These are phyloP conservation scores for Noturus placidus DNA, from an alignment of 2,113 vertebrate genomes.

Conservation along the genomic window DNA sequence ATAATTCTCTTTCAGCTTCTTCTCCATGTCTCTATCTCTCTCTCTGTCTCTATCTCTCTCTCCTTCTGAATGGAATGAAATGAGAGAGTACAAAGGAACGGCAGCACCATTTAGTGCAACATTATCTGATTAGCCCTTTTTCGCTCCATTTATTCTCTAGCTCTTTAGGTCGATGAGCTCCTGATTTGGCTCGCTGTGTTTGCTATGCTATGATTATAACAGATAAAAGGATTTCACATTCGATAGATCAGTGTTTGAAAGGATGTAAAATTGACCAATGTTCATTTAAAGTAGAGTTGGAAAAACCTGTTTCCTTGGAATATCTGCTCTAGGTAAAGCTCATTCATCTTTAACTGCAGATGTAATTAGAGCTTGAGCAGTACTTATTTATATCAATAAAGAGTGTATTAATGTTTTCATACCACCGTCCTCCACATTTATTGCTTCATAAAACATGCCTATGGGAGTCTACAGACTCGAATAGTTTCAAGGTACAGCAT, in stretches of 20 bases:
- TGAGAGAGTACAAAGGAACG: conserved; percentile 4
- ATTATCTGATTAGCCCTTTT: conserved; percentile 59
- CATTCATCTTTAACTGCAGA: conserved; percentile 7
- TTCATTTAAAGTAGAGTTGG: conserved; percentile 2
- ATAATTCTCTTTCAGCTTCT: conserved; percentile 24
- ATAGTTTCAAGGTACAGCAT: background rate
- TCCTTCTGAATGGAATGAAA: conserved; percentile 2
- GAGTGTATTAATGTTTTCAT: conserved; percentile 17
- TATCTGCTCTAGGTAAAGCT: background rate
- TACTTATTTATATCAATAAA: conserved; percentile 41
- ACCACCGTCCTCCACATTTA: background rate
- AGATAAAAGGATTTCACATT: conserved; percentile 53
- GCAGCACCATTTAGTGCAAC: conserved; percentile 13
- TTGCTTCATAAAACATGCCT: conserved; percentile 25
- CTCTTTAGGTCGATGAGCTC: conserved; percentile 49
- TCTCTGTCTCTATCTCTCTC: conserved; percentile 9
- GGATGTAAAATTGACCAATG: conserved; percentile 26
- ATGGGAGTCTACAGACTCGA: background rate
- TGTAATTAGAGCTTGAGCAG: background rate
- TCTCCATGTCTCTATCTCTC: background rate
- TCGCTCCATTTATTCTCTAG: conserved; percentile 30
- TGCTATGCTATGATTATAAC: conserved; percentile 61
- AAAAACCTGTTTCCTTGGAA: background rate
- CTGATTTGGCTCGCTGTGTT: conserved; percentile 52
- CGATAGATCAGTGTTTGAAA: conserved; percentile 13